Evolutionary conservation across 2,888 invertebrate species (phyloP), one percentile per base, ranked within the genome.

Genomic region (Timema podura): DNA sequence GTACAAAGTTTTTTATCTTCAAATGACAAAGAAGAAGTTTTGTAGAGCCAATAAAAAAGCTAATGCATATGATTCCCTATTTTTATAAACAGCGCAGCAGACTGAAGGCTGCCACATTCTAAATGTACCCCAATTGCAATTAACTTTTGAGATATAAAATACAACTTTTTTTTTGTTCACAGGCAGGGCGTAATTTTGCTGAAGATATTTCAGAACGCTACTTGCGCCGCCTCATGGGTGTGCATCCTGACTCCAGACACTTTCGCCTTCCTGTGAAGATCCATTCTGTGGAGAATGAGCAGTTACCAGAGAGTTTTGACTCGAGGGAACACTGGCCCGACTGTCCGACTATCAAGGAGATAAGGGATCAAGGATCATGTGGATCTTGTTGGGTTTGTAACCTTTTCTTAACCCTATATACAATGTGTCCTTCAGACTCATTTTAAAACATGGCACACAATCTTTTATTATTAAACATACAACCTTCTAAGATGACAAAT

Each of bases 341-440:
- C 77, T 96, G 96, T 78, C 92, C 93, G 0, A 93, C 94, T 11
- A 88, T 96, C 76, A 84, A 85, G 67, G 92, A 93, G 82, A 87
- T 95, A 71, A 85, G 94, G 75, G 93, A 95, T 81, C 94, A 95
- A 80, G 93, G 93, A 13, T 90, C 91, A 15, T 96, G 96, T 79
- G 96, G 96, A 46, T 95, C 95, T 57, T 96, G 96, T 79, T 88
- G 88, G 88, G 86, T 86, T 79, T 74, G 76, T 30, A 65, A 47
- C 16, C n/a, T 57, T 13, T 5, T 46, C 5, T 30, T 30, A 30
- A 30, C 3, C 30, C 3, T 3, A 2, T 30, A 30, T 30, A 30
- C 30, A 30, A 30, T 30, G 30, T 30, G 30, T 30, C 30, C 30
- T 30, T 30, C 3, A 30, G 30, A 30, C 30, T 2, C 30, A 30